Base-by-base conservation (phyloP, 2,113 vertebrate genomes). In the Serilophus lunatus region DNA sequence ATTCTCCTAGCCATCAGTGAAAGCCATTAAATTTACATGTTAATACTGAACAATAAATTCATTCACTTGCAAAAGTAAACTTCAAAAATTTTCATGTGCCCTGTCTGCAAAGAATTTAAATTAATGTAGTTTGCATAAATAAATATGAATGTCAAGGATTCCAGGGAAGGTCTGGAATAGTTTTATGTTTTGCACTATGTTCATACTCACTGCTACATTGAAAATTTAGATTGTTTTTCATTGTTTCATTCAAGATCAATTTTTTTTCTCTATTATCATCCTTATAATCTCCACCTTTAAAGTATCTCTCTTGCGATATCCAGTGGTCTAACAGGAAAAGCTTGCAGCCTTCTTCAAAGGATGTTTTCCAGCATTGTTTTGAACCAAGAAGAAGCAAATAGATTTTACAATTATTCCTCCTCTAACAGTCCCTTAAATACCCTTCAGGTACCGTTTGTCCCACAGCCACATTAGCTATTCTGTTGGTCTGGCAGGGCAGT, bases 51-150 rank as follows among this genome's bases (percentile, higher is more conserved):
- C 36, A 82, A 25, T 81, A 79, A 88, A 87, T 90, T 89, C 59
- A 95, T 86, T 86, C 97, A 82, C 70, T 88, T 95, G 57, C 79
- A 68, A 97, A 96, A 92, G 51, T 92, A 94, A 97, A 91, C 61
- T 83, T 95, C 49, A 68, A 87, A 91, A 87, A 88, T 89, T 89
- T 96, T 91, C 76, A 77, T 92, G 85, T 89, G 80, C 40, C 76
- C 35, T 54, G 18, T 74, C 90, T 95, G 72, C 61, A 93, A 93
- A 88, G 84, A 97, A 96, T 96, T 97, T 90, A 96, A 94, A 95
- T 83, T 86, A 96, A 93, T 44, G 16, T 42, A 47, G 64, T 96
- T 89, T 96, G 79, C 95, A 92, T 96, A 95, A 97, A 96, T 93
- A 97, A 97, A 96, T 93, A 95, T 51, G 76, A 88, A 96, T 83